Evolutionary conservation across 2,113 vertebrate genomes (phyloP).

Genomic region (Anoplopoma fimbria): DNA sequence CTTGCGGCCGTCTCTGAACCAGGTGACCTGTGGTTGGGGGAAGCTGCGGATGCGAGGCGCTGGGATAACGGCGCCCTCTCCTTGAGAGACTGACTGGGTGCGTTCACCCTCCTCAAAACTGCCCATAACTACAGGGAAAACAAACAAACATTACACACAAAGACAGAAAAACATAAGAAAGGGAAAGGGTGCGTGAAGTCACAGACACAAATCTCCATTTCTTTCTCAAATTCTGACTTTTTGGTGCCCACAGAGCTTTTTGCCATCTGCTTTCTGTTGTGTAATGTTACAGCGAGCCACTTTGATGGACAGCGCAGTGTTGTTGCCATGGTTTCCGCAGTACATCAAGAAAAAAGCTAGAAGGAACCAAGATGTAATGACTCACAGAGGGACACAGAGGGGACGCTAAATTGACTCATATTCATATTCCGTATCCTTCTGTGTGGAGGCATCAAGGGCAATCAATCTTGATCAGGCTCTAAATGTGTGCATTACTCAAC

Average conservation of each 20-base stretch:
- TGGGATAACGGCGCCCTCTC: conserved; percentile 90
- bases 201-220: background rate
- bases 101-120: conserved; percentile 92
- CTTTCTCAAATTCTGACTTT: conserved; percentile 31
- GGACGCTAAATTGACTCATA: conserved; percentile 56
- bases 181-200: background rate
- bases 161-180: background rate
- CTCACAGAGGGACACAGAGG: conserved; percentile 62
- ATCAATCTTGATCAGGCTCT: conserved; percentile 56
- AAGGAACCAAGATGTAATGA: conserved; percentile 42
- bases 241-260: conserved; percentile 21
- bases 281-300: conserved; percentile 28
- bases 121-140: conserved; percentile 89
- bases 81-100: conserved; percentile 90
- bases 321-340: conserved; percentile 71
- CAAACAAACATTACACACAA: background rate
- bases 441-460: conserved; percentile 21
- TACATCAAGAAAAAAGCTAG: conserved; percentile 32
- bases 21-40: conserved; percentile 96
- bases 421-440: conserved; percentile 48
- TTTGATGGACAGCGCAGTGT: conserved; percentile 54
- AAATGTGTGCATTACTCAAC: conserved; percentile 56
- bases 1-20: conserved; percentile 96
- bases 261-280: conserved; percentile 54
- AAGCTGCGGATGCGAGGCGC: conserved; percentile 94